Evolutionary conservation across 1,140 invertebrate genomes (phyloP).

Genomic region (Chlorops oryzae): DNA sequence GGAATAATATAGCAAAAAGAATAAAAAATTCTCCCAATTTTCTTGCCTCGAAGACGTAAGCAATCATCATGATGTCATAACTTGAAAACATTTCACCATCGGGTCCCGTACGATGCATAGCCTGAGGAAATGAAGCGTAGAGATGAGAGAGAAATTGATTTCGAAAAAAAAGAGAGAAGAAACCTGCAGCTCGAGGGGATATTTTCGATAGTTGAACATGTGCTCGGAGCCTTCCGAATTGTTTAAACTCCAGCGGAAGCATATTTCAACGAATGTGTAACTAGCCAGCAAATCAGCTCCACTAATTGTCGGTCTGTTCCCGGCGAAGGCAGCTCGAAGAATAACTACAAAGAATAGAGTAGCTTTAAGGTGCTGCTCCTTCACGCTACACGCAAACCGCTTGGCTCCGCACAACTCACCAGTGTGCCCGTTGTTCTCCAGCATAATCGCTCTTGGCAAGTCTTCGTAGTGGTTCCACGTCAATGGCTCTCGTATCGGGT

Average conservation of each 20-base stretch:
- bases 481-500: slow-evolving; percentile 35
- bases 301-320: slow-evolving; percentile 46
- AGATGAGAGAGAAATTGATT: neutral
- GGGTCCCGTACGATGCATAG: slow-evolving; percentile 33
- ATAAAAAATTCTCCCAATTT: neutral
- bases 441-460: slow-evolving; percentile 26
- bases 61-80: slow-evolving; percentile 38
- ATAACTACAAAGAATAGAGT: slow-evolving; percentile 24
- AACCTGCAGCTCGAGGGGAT: slow-evolving; percentile 54
- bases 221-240: slow-evolving; percentile 56
- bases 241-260: slow-evolving; percentile 54
- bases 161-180: slow-evolving; percentile 21
- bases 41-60: slow-evolving; percentile 32
- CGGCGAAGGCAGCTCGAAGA: slow-evolving; percentile 39
- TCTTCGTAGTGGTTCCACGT: slow-evolving; percentile 45
- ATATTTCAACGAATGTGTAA: slow-evolving; percentile 51
- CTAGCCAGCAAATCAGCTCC: slow-evolving; percentile 49
- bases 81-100: slow-evolving; percentile 24
- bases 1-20: neutral
- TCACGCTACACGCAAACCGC: neutral
- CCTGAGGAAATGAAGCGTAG: slow-evolving; percentile 2
- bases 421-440: slow-evolving; percentile 40
- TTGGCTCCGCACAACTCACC: slow-evolving; percentile 3
- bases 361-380: neutral
- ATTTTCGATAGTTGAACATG: slow-evolving; percentile 51